Conservation (phyloP, 1,140 invertebrate genomes). For the Drosophila takahashii region DNA sequence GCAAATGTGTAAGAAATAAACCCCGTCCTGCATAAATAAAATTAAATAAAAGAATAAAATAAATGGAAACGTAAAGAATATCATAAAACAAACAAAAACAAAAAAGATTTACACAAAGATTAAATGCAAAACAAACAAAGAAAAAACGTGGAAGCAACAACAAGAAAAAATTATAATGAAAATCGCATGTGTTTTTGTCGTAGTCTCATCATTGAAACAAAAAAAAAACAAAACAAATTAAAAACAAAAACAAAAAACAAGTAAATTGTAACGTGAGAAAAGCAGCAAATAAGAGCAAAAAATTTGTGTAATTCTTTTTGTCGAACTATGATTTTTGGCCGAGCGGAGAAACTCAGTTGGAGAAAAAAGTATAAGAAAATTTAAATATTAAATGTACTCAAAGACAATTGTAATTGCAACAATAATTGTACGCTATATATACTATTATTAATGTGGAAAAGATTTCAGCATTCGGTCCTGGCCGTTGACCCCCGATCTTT, state of each 20-base stretch:
- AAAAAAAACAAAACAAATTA: constrained; percentile 17
- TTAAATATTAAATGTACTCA: constrained; percentile 84
- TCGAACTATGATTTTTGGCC: constrained; percentile 76
- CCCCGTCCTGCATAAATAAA: constrained; percentile 84
- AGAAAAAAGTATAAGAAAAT: constrained; percentile 57
- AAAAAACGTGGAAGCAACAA: constrained; percentile 38
- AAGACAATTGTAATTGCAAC: constrained; percentile 85
- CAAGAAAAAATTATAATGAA: constrained; percentile 54
- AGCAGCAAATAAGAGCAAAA: constrained; percentile 33
- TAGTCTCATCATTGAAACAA: constrained; percentile 62
- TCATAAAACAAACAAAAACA: constrained; percentile 48
- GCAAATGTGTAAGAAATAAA: constrained; percentile 84
- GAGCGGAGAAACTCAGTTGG: constrained; percentile 41
- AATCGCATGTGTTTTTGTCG: constrained; percentile 68
- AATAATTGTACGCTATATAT: constrained; percentile 84
- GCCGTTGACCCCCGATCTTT: constrained; percentile 11
- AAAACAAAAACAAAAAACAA: constrained; percentile 34
- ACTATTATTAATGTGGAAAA: constrained; percentile 77
- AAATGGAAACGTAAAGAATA: constrained; percentile 69
- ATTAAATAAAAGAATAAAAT: constrained; percentile 75
- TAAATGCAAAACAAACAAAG: constrained; percentile 48
- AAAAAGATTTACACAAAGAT: constrained; percentile 76
- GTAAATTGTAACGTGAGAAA: constrained; percentile 35
- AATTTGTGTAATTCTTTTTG: constrained; percentile 75
- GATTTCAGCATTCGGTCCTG: constrained; percentile 49